Conservation (phyloP, 2,797 vertebrate species). For the Urophycis tenuis region DNA sequence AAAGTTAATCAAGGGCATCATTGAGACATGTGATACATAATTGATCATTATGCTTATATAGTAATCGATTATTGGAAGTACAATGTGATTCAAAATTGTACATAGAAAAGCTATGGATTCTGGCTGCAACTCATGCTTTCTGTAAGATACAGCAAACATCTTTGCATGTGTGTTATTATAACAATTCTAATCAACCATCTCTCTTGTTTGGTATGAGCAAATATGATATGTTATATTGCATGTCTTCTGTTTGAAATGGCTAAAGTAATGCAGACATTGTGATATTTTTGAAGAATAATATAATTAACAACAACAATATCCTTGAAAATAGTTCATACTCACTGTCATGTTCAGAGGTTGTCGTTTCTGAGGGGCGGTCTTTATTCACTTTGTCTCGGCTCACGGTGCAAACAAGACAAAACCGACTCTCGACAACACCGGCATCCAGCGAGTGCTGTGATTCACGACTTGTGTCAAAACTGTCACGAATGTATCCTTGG, state of each 20-base stretch:
- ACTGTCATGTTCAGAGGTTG: slow-evolving; percentile 61
- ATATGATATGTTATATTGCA: not conserved
- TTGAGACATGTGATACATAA: not conserved
- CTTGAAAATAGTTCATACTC: slow-evolving; percentile 47
- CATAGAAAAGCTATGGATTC: not conserved
- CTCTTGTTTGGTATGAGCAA: not conserved
- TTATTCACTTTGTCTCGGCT: slow-evolving; percentile 44
- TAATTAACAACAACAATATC: no score
- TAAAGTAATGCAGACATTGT: not conserved
- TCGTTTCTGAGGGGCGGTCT: slow-evolving; percentile 41
- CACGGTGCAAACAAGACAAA: slow-evolving; percentile 41
- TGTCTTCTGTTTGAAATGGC: not conserved
- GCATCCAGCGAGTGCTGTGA: slow-evolving; percentile 26
- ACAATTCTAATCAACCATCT: not conserved
- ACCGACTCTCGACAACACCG: slow-evolving; percentile 17
- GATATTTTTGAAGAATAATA: not conserved
- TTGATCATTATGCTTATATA: not conserved
- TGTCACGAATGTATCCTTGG: slow-evolving; percentile 22
- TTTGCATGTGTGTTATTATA: not conserved
- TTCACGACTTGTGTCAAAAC: slow-evolving; percentile 18
- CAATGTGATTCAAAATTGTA: not conserved
- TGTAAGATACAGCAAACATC: not conserved
- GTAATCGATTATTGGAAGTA: not conserved
- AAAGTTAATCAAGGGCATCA: not conserved
- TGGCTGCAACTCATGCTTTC: not conserved